Conservation (phyloP, 2,113 vertebrate species). For the Panthera tigris region DNA sequence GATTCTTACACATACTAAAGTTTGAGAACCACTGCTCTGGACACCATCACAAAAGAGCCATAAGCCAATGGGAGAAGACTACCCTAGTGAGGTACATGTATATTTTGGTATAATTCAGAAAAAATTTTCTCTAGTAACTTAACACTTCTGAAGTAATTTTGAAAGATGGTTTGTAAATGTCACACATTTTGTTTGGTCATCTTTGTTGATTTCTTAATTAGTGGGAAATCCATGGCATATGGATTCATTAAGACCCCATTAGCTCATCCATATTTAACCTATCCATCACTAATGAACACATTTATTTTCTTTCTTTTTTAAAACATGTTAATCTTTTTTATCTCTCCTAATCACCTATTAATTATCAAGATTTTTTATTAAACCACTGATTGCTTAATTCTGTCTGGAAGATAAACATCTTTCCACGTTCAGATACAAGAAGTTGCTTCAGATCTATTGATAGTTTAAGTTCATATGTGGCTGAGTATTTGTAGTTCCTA, state of each 20-base stretch:
- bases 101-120: neutral
- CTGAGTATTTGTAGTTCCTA: neutral
- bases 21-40: neutral
- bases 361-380: neutral
- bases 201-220: neutral
- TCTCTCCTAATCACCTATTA: neutral
- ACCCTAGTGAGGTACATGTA: neutral
- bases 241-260: neutral
- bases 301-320: neutral
- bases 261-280: neutral
- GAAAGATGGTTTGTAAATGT: constrained; percentile 15
- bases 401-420: neutral
- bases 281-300: neutral
- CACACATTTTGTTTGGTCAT: neutral
- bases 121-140: neutral
- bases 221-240: neutral
- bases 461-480: neutral
- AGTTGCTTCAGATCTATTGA: neutral
- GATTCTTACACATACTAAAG: neutral
- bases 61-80: neutral
- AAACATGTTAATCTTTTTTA: neutral
- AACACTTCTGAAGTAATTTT: neutral
- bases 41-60: neutral
- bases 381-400: neutral
- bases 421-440: neutral